phyloP scores from a whole-genome alignment of 2,797 vertebrate species.

The Myioborus miniatus region DNA sequence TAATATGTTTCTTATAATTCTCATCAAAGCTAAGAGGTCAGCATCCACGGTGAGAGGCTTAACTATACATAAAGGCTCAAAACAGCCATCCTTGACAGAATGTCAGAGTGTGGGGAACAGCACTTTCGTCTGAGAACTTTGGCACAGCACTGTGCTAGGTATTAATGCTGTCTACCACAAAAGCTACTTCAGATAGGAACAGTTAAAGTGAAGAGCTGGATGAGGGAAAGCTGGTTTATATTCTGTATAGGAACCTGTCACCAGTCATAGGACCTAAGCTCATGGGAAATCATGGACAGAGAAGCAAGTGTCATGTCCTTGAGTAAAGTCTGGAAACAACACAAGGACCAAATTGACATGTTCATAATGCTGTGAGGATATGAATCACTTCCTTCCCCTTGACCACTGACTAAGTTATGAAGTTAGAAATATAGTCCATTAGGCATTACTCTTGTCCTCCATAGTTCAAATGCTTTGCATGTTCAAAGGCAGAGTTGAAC shows the following conservation, averaged over 20 bases:
- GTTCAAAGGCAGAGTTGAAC: not conserved
- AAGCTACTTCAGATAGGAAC: not conserved
- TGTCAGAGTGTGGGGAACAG: not conserved
- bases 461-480: not conserved
- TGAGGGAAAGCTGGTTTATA: not conserved
- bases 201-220: not conserved
- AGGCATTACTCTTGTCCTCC: not conserved
- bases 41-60: not conserved
- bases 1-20: not conserved
- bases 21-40: not conserved
- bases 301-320: not conserved
- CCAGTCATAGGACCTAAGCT: not conserved
- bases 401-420: not conserved
- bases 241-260: not conserved
- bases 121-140: not conserved
- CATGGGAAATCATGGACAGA: not conserved
- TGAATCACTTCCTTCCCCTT: constrained; percentile 19
- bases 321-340: not conserved
- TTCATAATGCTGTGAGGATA: not conserved
- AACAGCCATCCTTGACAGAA: not conserved
- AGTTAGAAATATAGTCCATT: not conserved
- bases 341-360: not conserved
- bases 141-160: not conserved
- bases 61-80: not conserved
- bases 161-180: not conserved